Evolutionary conservation across 2,797 vertebrate species (phyloP).

Genomic region (Brotula barbata): DNA sequence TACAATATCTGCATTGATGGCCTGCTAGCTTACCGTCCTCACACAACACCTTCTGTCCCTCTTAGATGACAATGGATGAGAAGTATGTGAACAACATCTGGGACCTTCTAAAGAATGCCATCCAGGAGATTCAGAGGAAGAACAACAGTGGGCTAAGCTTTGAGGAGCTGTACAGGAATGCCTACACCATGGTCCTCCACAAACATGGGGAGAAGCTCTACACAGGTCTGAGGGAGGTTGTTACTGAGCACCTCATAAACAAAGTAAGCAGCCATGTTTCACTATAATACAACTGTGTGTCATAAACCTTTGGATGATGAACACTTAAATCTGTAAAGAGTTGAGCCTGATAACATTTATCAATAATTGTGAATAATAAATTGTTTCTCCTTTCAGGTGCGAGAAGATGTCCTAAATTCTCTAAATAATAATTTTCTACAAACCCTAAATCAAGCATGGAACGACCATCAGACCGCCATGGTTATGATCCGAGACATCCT

Average conservation of each 20-base stretch:
- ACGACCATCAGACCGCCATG: conserved; percentile 97
- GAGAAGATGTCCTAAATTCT: conserved; percentile 93
- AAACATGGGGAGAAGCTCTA: conserved; percentile 99
- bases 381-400: conserved; percentile 79
- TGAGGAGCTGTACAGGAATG: conserved; percentile 98
- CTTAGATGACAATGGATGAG: conserved; percentile 98
- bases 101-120: conserved; percentile 98
- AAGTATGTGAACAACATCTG: conserved; percentile 99
- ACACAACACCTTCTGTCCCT: background rate
- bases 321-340: background rate
- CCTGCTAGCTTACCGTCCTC: no score
- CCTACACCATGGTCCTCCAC: conserved; percentile 99
- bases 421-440: conserved; percentile 96
- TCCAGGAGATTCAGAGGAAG: conserved; percentile 98
- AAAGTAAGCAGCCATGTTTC: conserved; percentile 82
- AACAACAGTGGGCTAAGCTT: conserved; percentile 99
- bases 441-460: conserved; percentile 96
- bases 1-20: no score
- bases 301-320: background rate
- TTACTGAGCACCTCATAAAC: conserved; percentile 98
- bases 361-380: background rate
- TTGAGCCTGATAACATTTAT: no score
- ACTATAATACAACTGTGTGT: background rate
- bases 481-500: conserved; percentile 98
- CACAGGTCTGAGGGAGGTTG: conserved; percentile 96